Percentiles rank a stretch among this genome's conserved stretches.
phyloP scores from a whole-genome alignment of 2,888 invertebrate genomes.

The Agrochola macilenta region DNA sequence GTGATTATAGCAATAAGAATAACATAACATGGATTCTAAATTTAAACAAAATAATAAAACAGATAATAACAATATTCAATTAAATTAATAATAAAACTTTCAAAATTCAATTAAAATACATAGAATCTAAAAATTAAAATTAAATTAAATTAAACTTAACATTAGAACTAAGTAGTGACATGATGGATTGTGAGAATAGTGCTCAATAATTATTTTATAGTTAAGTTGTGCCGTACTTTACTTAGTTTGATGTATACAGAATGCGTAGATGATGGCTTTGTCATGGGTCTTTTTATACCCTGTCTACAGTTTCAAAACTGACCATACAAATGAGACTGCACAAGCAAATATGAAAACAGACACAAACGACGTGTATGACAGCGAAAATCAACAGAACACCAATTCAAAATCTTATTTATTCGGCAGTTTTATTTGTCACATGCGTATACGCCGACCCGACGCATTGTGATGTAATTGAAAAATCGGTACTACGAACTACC shows the following conservation, averaged over 20 bases:
- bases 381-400: conserved; percentile 42
- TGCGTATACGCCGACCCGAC: conserved; percentile 65
- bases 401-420: conserved; percentile 56
- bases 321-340: neutral
- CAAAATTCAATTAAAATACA: too few relatives aligned
- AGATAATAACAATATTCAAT: too few relatives aligned
- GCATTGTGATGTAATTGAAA: conserved; percentile 89
- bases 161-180: too few relatives aligned
- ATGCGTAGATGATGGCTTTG: neutral
- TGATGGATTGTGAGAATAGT: too few relatives aligned
- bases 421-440: conserved; percentile 55
- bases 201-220: too few relatives aligned
- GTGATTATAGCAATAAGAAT: too few relatives aligned
- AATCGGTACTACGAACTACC: conserved; percentile 84
- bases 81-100: too few relatives aligned
- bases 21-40: too few relatives aligned
- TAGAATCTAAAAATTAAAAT: too few relatives aligned
- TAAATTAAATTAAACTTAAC: too few relatives aligned
- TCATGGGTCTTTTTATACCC: neutral
- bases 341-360: conserved; percentile 40
- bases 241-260: neutral
- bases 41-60: too few relatives aligned
- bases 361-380: conserved; percentile 43
- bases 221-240: too few relatives aligned
- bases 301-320: neutral